Percentiles rank a stretch among this genome's conserved stretches.
phyloP scores from a whole-genome alignment of 2,888 invertebrate species.

The Platycheirus rosarum region DNA sequence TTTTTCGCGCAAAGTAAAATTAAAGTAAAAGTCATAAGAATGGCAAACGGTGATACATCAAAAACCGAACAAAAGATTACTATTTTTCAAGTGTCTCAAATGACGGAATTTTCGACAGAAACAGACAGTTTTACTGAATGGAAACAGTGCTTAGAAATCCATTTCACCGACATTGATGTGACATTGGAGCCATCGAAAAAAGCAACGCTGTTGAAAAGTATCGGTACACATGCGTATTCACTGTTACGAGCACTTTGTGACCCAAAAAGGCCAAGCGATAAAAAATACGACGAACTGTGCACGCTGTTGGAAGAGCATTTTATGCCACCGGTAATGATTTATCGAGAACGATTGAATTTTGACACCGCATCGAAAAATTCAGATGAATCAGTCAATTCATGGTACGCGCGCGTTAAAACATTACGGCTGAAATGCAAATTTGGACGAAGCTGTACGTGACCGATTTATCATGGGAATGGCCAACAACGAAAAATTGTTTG shows the following conservation, averaged over 20 bases:
- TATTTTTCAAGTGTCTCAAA: too few species aligned
- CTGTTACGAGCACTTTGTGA: conserved; percentile 2
- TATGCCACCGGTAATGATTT: conserved; percentile 7
- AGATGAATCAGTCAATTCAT: conserved; percentile 8
- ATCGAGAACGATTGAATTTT: conserved; percentile 15
- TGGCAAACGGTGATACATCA: too few species aligned
- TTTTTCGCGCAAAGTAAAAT: too few species aligned
- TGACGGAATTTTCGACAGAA: too few species aligned
- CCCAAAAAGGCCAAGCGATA: neutral
- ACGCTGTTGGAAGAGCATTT: neutral
- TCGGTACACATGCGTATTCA: conserved; percentile 11
- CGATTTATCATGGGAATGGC: conserved; percentile 1
- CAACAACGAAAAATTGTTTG: conserved; percentile 3
- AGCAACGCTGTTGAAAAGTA: conserved; percentile 12
- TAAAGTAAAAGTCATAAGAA: too few species aligned
- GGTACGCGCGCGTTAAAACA: conserved; percentile 10
- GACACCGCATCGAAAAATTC: conserved; percentile 10
- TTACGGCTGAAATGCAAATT: conserved; percentile 6
- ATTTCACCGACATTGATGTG: conserved; percentile 1
- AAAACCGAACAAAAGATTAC: too few species aligned
- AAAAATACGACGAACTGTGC: conserved; percentile 1
- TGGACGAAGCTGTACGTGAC: conserved; percentile 6
- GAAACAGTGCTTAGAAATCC: conserved; percentile 7
- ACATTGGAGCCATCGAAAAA: conserved; percentile 12
- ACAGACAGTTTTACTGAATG: too few species aligned